These are phyloP conservation scores for Hydra vulgaris DNA, from an alignment of 30 jellyfish, hydroid and myxozoan genomes.

Conservation along the genomic window DNA sequence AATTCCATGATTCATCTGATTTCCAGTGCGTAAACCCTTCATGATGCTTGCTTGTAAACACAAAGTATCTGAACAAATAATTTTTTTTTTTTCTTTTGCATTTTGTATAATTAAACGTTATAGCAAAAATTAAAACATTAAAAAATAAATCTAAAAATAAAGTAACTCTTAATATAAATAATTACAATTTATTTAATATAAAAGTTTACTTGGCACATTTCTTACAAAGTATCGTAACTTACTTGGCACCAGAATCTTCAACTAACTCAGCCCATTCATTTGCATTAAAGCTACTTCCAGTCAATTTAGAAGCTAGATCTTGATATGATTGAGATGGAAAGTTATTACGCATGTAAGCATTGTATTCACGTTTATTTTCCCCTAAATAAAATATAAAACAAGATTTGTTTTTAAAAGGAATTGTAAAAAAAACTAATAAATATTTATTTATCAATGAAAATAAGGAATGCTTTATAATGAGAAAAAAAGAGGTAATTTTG, in stretches of 20 bases:
- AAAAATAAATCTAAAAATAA: no score
- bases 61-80: slow-evolving; percentile 29
- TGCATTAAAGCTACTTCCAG: slow-evolving; percentile 66
- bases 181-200: no score
- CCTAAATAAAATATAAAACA: slow-evolving; percentile 45
- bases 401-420: no score
- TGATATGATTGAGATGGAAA: slow-evolving; percentile 77
- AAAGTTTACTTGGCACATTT: no score
- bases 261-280: slow-evolving; percentile 61
- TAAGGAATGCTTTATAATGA: no score
- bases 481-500: not conserved
- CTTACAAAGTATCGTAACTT: no score
- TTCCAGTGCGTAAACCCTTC: slow-evolving; percentile 55
- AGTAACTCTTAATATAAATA: no score
- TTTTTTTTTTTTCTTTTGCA: no score
- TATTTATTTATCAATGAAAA: no score
- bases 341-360: slow-evolving; percentile 56
- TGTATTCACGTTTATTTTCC: slow-evolving; percentile 37
- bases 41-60: slow-evolving; percentile 47
- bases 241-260: slow-evolving; percentile 96
- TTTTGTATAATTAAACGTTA: no score
- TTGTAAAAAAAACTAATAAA: not conserved
- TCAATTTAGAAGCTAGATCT: slow-evolving; percentile 81
- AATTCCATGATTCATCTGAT: slow-evolving; percentile 47
- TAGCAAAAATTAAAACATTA: no score